Evolutionary conservation across 1,140 invertebrate genomes (phyloP), one percentile per base, ranked within the genome.

Genomic region (Brachionus sp.): DNA sequence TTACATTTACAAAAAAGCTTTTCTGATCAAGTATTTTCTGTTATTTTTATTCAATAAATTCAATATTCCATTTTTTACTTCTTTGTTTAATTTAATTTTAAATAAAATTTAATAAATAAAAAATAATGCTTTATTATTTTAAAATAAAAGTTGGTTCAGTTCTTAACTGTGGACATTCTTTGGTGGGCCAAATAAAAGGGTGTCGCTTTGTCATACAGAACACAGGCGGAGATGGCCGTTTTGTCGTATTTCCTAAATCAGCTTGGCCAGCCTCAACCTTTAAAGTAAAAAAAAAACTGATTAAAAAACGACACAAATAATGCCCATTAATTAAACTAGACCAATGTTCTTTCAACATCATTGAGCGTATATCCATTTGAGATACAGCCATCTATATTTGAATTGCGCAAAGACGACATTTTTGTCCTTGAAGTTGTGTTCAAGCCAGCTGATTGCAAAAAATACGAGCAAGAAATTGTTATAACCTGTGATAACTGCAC

Each of bases 401-500:
- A 89, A 64, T 77, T 89, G 50, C 83, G 83, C 35, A 83, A 84
- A 35, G 85, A 85, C 33, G 85, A 88, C 57, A 84, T 85, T 10
- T 87, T 86, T 13, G 64, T 87, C 1, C 84, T 89, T 19, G 88
- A 89, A 83, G 84, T 89, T 10, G 73, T 86, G 7, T 89, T 89
- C 77, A 85, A 80, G 39, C 88, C 89, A 42, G 83, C 84, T 6
- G 29, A 84, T 19, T 84, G 86, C 5, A 85, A 86, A 77, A 83
- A 35, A 10, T 88, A 85, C 84, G 78, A 82, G 1, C 84, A 87
- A 66, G 86, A 87, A 39, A 84, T 89, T 23, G 85, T 85, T 6
- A 86, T 89, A 35, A 83, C 88, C 50, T 89, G 88, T 86, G 88
- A 89, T 83, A 89, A 89, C 84, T 89, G 89, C 82, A 86, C 89